Conservation (phyloP, 2,113 vertebrate species). For the Antechinus flavipes region DNA sequence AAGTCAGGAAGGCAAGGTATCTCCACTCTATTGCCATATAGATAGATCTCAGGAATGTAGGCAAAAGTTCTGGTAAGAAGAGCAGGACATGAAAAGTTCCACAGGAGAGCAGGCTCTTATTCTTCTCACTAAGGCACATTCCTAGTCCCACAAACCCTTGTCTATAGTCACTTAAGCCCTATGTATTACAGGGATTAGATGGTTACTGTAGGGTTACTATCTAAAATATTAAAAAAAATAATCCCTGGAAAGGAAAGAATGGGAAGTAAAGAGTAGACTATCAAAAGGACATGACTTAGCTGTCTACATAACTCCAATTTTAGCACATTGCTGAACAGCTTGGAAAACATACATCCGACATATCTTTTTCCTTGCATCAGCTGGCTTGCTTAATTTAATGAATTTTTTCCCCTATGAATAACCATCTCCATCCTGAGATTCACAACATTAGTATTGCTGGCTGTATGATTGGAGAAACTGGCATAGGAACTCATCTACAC, state of each 20-base stretch:
- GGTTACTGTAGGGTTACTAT: background rate
- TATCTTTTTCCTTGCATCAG: constrained; percentile 37
- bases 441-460: background rate
- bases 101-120: background rate
- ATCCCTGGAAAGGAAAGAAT: background rate
- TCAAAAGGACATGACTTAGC: background rate
- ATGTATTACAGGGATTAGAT: background rate
- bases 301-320: constrained; percentile 50
- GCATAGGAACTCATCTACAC: background rate
- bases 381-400: background rate
- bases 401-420: background rate
- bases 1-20: background rate
- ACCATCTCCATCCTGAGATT: background rate
- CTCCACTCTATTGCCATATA: background rate
- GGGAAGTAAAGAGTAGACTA: background rate
- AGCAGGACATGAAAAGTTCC: background rate
- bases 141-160: background rate
- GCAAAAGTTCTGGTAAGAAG: background rate
- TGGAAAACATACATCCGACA: background rate
- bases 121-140: background rate
- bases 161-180: background rate
- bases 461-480: background rate
- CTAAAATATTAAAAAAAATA: background rate
- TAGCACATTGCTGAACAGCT: constrained; percentile 13
- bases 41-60: background rate